These are phyloP conservation scores for Apis florea DNA, from an alignment of 1,140 invertebrate species.

Conservation along the genomic window DNA sequence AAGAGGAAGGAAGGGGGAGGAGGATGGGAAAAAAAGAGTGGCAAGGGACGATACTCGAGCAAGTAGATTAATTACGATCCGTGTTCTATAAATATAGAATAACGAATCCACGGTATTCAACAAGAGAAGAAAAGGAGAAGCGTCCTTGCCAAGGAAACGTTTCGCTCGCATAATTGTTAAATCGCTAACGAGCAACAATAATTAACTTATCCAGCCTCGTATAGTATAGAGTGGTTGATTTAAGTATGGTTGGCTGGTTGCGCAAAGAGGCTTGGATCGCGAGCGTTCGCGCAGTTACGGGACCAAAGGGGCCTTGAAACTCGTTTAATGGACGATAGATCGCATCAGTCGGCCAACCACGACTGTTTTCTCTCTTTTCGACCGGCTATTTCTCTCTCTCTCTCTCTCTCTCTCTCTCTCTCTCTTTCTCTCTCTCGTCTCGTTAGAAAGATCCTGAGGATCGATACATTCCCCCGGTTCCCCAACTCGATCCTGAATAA, in stretches of 20 bases:
- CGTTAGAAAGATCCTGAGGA: slow-evolving; percentile 55
- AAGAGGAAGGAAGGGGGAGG: too few relatives aligned
- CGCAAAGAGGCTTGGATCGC: slow-evolving; percentile 57
- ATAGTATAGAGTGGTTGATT: background rate
- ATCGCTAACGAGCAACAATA: slow-evolving; percentile 76
- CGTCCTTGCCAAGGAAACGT: slow-evolving; percentile 75
- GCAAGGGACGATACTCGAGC: slow-evolving; percentile 21
- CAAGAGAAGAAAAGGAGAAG: slow-evolving; percentile 28
- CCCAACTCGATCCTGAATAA: slow-evolving; percentile 5
- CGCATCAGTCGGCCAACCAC: slow-evolving; percentile 69
- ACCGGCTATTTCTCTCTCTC: slow-evolving; percentile 22
- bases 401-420: too few relatives aligned
- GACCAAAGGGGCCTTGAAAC: slow-evolving; percentile 69
- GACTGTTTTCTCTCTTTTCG: slow-evolving; percentile 61
- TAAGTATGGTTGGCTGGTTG: slow-evolving; percentile 54
- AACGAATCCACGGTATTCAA: slow-evolving; percentile 1
- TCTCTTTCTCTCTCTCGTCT: slow-evolving; percentile 48
- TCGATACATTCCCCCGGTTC: slow-evolving; percentile 35
- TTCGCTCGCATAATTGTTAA: slow-evolving; percentile 75
- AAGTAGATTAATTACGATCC: slow-evolving; percentile 37
- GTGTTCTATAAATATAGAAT: slow-evolving; percentile 26
- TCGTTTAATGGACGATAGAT: slow-evolving; percentile 76
- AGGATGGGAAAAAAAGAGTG: background rate
- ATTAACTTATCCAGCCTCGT: slow-evolving; percentile 75
- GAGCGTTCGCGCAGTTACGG: slow-evolving; percentile 51